Conservation (phyloP, 2,113 vertebrate genomes). For the Misgurnus anguillicaudatus region DNA sequence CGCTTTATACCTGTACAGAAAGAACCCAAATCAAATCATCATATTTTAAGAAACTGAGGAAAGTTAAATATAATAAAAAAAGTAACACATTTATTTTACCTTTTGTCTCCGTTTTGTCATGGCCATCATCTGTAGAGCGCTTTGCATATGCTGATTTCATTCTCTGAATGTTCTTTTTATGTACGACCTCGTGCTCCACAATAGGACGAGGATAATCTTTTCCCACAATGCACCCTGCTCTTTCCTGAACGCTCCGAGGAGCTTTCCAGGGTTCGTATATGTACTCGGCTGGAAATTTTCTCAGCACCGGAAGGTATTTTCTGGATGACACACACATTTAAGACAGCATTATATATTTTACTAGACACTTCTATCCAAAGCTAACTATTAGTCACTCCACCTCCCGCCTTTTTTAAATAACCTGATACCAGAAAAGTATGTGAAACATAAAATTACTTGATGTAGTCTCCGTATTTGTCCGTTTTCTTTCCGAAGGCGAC, state of each 20-base stretch:
- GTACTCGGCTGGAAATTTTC: conserved; percentile 70
- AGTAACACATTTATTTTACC: neutral
- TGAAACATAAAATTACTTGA: conserved; percentile 62
- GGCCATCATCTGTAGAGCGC: conserved; percentile 39
- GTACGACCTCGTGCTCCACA: conserved; percentile 61
- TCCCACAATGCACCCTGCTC: conserved; percentile 76
- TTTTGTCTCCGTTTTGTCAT: neutral
- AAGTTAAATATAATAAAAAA: neutral
- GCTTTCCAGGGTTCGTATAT: conserved; percentile 80
- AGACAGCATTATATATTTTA: neutral
- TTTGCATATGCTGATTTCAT: conserved; percentile 73
- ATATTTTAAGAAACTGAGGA: neutral
- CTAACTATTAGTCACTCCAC: neutral
- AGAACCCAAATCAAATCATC: neutral
- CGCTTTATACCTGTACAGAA: conserved; percentile 65
- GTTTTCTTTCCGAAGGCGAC: conserved; percentile 75
- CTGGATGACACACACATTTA: conserved; percentile 47
- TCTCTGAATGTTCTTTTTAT: conserved; percentile 72
- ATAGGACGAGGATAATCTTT: conserved; percentile 74
- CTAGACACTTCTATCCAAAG: neutral
- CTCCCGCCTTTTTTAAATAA: neutral
- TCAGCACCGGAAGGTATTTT: conserved; percentile 74
- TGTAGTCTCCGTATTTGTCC: conserved; percentile 72
- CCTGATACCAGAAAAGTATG: neutral
- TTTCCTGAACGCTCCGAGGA: conserved; percentile 68